phyloP scores from a whole-genome alignment of 2,888 invertebrate genomes.

The Eurois occulta region DNA sequence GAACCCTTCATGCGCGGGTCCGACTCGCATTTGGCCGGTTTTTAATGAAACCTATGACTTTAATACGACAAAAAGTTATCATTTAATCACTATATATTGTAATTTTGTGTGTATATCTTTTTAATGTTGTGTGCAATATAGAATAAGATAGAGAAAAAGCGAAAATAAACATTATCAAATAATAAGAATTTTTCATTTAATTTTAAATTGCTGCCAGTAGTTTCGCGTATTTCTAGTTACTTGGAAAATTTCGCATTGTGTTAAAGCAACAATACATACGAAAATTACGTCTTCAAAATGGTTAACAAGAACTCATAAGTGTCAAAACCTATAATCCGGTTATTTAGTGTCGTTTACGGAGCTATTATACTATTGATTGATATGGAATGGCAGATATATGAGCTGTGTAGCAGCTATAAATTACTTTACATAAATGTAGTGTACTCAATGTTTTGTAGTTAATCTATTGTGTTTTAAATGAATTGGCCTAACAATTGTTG shows the following conservation, averaged over 20 bases:
- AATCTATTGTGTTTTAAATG: slow-evolving; percentile 39
- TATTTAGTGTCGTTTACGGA: slow-evolving; percentile 52
- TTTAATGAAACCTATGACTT: neutral
- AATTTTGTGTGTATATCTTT: no score
- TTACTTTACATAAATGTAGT: slow-evolving; percentile 41
- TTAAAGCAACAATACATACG: slow-evolving; percentile 24
- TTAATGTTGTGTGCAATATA: no score
- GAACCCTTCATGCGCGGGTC: no score
- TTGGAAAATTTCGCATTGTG: neutral
- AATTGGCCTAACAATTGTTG: slow-evolving; percentile 19
- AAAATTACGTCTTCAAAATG: slow-evolving; percentile 50
- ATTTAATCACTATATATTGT: neutral
- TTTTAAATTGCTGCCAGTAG: neutral
- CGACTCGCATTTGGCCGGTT: no score
- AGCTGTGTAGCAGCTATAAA: slow-evolving; percentile 48
- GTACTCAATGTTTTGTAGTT: slow-evolving; percentile 32
- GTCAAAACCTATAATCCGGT: slow-evolving; percentile 43
- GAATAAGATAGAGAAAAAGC: no score
- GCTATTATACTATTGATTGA: slow-evolving; percentile 56
- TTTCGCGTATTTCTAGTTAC: neutral
- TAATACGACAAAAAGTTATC: neutral
- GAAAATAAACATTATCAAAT: neutral
- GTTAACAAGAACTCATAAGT: slow-evolving; percentile 29
- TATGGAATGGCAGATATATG: slow-evolving; percentile 39
- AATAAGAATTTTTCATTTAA: neutral